Base-by-base conservation (phyloP, 2,888 invertebrate species). In the Choristoneura rosaceana region DNA sequence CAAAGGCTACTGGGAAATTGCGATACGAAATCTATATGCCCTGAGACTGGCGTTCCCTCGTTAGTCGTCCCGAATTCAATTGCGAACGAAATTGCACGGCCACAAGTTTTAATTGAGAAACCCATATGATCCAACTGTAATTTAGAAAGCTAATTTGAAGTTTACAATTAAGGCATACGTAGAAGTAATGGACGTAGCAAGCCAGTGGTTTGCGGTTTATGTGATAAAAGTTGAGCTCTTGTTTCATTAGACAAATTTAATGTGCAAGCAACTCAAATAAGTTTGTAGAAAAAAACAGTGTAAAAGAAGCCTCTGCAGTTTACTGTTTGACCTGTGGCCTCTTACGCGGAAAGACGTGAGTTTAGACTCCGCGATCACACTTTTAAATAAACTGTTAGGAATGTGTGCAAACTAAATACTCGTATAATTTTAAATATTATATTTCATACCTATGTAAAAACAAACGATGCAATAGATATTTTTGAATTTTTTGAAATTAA, bases 21-120 rank as follows among this genome's bases (percentile, higher is more conserved):
- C 50, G 50, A 15, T 5, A 50, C 50, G 50, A 52, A 5, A 4
- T 50, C 50, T 14, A 50, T n/a, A 14, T 10, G 12, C 15, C n/a
- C 8, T 47, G 52, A 17, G 4, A 55, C 55, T 55, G 25, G 55
- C 55, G 12, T 25, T 4, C 55, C 25, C 25, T 55, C 55, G 25
- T 55, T 50, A 55, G 25, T 14, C 34, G 45, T 15, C 62, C 45
- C 58, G 45, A 67, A 62, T 67, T 66, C 45, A 70, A 64, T 47
- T 45, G 15, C 65, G 25, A 66, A 38, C 55, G 66, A 61, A 71
- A 67, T 38, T 45, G 52, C 47, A 9, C 59, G n/a, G 61, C 41
- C 55, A 25, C 66, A 71, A 71, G 55, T 71, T 71, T 67, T 71
- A 71, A 71, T 71, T 71, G 71, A 43, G 61, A 38, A 25, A 34